Conservation (phyloP, 2,113 vertebrate genomes). For the Telmatochromis sp. region DNA sequence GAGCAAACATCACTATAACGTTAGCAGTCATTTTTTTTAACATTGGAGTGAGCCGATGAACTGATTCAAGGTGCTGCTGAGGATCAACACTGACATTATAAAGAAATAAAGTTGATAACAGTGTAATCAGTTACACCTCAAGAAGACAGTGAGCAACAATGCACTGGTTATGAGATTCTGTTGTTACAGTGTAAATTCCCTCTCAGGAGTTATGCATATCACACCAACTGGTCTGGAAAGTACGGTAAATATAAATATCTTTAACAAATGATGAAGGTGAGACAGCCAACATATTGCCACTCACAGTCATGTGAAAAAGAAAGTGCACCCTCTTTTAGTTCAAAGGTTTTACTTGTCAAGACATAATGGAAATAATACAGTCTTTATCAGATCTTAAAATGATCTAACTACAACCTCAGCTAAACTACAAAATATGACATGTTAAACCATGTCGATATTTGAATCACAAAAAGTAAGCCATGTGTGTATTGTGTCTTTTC, state of each 20-base stretch:
- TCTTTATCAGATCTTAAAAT: not conserved
- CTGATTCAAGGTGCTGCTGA: not conserved
- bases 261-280: not conserved
- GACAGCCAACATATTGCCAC: not conserved
- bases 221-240: not conserved
- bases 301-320: not conserved
- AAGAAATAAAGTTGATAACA: not conserved
- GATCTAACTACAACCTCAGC: not conserved
- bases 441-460: not conserved
- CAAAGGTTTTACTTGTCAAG: not conserved
- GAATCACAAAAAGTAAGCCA: not conserved
- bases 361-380: not conserved
- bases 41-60: rapidly evolving
- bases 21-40: not conserved
- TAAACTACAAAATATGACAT: not conserved
- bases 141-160: not conserved
- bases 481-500: not conserved
- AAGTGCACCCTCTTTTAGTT: not conserved
- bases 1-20: not conserved
- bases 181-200: not conserved
- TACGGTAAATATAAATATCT: not conserved
- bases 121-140: not conserved
- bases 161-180: not conserved
- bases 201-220: not conserved
- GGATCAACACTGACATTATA: not conserved